Conservation (phyloP, 2,888 invertebrate genomes). For the Electrophaes corylata region DNA sequence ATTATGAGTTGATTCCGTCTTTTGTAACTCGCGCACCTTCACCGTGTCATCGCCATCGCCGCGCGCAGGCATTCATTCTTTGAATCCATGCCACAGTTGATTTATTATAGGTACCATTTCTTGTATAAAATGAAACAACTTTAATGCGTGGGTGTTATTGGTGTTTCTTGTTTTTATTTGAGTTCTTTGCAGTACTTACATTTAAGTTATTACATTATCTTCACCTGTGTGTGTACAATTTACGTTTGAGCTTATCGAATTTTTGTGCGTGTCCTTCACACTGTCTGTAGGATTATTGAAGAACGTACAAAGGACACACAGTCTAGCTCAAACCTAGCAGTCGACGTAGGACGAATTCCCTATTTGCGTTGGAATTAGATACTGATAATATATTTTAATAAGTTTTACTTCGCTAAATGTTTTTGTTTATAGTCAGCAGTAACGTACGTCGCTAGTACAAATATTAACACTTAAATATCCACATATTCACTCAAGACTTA, state of each 20-base stretch:
- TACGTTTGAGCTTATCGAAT: slow-evolving; percentile 14
- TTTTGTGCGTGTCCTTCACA: slow-evolving; percentile 25
- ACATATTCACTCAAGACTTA: neutral
- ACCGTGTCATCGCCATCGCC: slow-evolving; percentile 21
- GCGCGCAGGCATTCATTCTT: slow-evolving; percentile 42
- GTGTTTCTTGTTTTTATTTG: slow-evolving; percentile 20
- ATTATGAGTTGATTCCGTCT: slow-evolving; percentile 61
- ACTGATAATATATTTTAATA: neutral
- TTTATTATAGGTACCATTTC: slow-evolving; percentile 25
- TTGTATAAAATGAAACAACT: slow-evolving; percentile 21
- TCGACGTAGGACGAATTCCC: slow-evolving; percentile 13
- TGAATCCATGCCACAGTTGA: slow-evolving; percentile 25
- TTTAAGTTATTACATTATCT: slow-evolving; percentile 15
- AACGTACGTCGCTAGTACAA: no score
- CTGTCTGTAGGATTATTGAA: slow-evolving; percentile 31
- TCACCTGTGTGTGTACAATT: slow-evolving; percentile 16
- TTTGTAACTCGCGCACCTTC: slow-evolving; percentile 52
- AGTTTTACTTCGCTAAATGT: neutral
- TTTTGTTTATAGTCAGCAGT: neutral
- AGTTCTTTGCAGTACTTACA: slow-evolving; percentile 20
- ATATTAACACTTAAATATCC: neutral
- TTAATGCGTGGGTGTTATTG: slow-evolving; percentile 20
- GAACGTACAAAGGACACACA: slow-evolving; percentile 29
- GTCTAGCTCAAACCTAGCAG: slow-evolving; percentile 2
- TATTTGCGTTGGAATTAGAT: neutral